Base-by-base conservation (phyloP, 64 coral and sea anemone species). In the Trachythela sp. region DNA sequence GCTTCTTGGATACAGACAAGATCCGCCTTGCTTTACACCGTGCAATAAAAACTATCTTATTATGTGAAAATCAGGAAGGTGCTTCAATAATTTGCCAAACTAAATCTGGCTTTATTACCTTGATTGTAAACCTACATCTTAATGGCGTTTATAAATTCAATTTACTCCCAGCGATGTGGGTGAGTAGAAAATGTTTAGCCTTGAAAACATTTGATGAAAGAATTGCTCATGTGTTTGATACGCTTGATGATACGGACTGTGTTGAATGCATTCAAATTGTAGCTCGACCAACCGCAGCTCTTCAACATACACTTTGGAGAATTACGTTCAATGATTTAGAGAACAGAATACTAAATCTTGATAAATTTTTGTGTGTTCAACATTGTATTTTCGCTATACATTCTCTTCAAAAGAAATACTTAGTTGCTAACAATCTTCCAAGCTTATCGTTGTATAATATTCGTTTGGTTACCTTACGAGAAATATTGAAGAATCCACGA, bases 121-220 rank as follows among this genome's bases (percentile, higher is more conserved):
- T 80, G 33, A 22, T 39, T 35, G 75, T 80, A 39, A 80, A 80
- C 9, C 75, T 80, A 5, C 75, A 80, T 22, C 37, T 80, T 0
- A 30, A 80, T 39, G 75, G 75, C 0, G 33, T 80, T 35, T 80
- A 80, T 39, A 80, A 80, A 36, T 80, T 80, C 20, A 80, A 80
- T 37, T 80, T 80, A 30, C 20, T 80, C 3, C 75, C 75, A 37
- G 75, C 75, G 75, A 80, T 80, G 37, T 37, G 37, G 75, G 37
- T 80, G 27, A 80, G 75, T 22, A 80, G 75, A 18, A 80, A 80
- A 18, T 80, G 75, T 37, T 35, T 15, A 37, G 37, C 32, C 4
- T 80, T 80, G 34, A 80, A 80, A 29, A 35, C 31, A 13, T 80
- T 80, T 80, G 75, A 80, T 80, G 27, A 80, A 80, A 80, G 37